Percentiles rank a stretch among this genome's conserved stretches.
phyloP scores from a whole-genome alignment of 2,797 vertebrate genomes.

The Taeniopygia guttata region DNA sequence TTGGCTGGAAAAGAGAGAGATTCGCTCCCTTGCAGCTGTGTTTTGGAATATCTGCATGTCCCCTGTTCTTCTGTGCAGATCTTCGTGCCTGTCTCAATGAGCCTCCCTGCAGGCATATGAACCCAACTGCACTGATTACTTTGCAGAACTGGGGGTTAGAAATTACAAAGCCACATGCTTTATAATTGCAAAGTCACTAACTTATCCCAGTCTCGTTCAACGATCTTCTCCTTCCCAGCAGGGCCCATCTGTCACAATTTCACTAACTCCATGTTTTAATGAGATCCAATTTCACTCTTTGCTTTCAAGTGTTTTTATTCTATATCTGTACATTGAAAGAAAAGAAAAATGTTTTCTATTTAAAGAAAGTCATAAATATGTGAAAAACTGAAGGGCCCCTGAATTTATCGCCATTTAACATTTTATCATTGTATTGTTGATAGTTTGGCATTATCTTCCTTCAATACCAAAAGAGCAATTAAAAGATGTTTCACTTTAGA shows the following conservation, averaged over 20 bases:
- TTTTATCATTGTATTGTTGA: neutral
- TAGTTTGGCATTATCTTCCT: neutral
- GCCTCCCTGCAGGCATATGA: conserved; percentile 16
- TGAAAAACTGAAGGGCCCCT: neutral
- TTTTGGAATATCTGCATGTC: conserved; percentile 8
- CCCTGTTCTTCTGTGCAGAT: neutral
- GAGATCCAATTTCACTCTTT: conserved; percentile 2
- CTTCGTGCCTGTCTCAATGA: conserved; percentile 17
- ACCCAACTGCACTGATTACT: conserved; percentile 38
- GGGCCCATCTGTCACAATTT: conserved; percentile 48
- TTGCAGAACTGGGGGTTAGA: conserved; percentile 16
- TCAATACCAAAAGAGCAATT: neutral
- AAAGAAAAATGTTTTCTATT: neutral
- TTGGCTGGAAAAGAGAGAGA: conserved; percentile 22
- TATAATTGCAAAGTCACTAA: conserved; percentile 44
- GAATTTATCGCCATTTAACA: neutral
- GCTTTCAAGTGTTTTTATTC: conserved; percentile 35
- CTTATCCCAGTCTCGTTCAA: neutral
- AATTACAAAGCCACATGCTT: conserved; percentile 56
- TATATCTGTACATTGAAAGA: neutral
- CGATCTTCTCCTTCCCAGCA: conserved; percentile 34
- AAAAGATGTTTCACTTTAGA: neutral
- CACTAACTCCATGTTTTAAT: conserved; percentile 22
- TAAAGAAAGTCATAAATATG: neutral
- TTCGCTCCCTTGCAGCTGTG: neutral